Evolutionary conservation across 2,797 vertebrate species (phyloP).

Genomic region (Saxicola maurus): DNA sequence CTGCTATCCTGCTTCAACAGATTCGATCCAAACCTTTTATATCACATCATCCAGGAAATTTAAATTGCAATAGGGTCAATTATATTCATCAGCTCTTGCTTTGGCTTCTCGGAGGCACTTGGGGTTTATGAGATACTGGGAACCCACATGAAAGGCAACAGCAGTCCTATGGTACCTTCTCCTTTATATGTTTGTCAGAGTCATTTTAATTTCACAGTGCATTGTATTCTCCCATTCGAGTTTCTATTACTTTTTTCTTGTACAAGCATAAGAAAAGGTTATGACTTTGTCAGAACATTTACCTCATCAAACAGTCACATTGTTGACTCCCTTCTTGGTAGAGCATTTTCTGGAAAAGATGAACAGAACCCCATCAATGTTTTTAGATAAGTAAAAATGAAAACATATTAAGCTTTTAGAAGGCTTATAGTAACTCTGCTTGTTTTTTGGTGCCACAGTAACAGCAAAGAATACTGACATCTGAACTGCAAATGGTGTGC

Average conservation of each 20-base stretch:
- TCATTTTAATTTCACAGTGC: not conserved
- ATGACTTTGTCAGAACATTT: not conserved
- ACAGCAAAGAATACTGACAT: not conserved
- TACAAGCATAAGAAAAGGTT: not conserved
- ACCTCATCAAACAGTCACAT: not conserved
- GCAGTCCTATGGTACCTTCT: not conserved
- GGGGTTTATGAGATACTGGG: not conserved
- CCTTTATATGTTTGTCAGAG: not conserved
- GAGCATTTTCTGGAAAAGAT: not conserved
- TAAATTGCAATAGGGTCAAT: not conserved
- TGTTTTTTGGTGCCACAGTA: not conserved
- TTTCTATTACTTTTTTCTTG: not conserved
- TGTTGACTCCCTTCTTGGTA: not conserved
- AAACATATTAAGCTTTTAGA: not conserved
- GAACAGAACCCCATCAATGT: not conserved
- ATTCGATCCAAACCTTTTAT: not conserved
- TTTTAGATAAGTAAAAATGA: not conserved
- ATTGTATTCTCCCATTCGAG: not conserved
- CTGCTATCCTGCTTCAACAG: not conserved
- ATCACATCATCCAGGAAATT: slow-evolving; percentile 9
- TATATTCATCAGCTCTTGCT: not conserved
- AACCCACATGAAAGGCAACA: not conserved
- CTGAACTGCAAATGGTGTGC: not conserved
- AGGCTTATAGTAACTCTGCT: not conserved
- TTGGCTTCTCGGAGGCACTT: not conserved